Percentiles rank a stretch among this genome's conserved stretches.
Conservation (phyloP, 1,140 invertebrate species). For the Cydia amplana region DNA sequence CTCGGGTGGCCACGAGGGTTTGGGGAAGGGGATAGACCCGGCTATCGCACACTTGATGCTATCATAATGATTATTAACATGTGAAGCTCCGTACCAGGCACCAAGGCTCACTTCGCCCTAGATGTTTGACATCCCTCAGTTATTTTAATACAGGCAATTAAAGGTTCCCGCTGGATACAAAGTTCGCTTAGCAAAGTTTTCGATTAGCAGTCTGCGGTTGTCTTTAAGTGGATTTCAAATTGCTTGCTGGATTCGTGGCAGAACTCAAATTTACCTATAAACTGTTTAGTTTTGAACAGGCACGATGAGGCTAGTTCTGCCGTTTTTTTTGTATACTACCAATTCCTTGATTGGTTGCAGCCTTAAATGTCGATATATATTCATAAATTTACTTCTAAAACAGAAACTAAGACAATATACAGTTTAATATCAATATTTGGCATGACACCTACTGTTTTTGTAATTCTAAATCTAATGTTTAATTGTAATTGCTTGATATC, state of each 20-base stretch:
- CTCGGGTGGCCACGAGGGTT: slow-evolving; percentile 7
- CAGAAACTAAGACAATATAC: no score
- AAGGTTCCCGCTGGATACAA: slow-evolving; percentile 59
- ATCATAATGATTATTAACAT: slow-evolving; percentile 78
- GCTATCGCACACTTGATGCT: slow-evolving; percentile 76
- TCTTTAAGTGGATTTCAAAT: slow-evolving; percentile 76
- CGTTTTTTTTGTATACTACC: not conserved
- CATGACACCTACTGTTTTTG: no score
- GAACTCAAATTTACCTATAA: slow-evolving; percentile 32
- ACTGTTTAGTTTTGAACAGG: slow-evolving; percentile 27
- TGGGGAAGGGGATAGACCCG: slow-evolving; percentile 37
- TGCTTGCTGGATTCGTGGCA: slow-evolving; percentile 53
- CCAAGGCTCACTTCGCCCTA: slow-evolving; percentile 57
- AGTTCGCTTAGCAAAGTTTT: slow-evolving; percentile 64
- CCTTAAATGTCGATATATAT: not conserved
- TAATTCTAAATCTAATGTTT: no score
- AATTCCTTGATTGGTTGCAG: not conserved
- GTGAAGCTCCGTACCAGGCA: slow-evolving; percentile 69
- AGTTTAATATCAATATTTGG: no score
- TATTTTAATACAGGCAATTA: slow-evolving; percentile 78
- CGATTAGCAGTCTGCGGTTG: slow-evolving; percentile 71
- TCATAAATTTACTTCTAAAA: no score
- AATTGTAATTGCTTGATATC: no score
- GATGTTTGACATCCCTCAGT: slow-evolving; percentile 77
- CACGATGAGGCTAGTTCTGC: not conserved